phyloP scores from a whole-genome alignment of 2,797 vertebrate genomes.

The Podargus strigoides region DNA sequence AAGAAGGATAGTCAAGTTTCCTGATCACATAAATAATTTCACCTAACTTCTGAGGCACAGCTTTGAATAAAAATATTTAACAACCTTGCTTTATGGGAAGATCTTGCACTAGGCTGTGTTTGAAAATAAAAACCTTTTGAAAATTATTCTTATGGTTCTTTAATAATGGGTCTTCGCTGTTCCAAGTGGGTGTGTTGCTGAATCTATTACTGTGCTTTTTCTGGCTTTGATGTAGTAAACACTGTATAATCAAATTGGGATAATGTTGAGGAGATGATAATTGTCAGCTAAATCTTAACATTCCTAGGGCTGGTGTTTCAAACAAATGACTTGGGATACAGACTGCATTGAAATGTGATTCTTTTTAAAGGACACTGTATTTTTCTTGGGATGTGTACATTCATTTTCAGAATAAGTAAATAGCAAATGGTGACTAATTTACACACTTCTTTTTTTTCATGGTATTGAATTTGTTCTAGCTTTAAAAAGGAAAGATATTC shows the following conservation, averaged over 20 bases:
- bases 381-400: background rate
- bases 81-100: constrained; percentile 30
- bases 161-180: constrained; percentile 60
- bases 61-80: constrained; percentile 44
- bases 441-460: background rate
- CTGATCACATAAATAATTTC: constrained; percentile 33
- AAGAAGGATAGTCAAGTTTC: background rate
- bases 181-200: constrained; percentile 60
- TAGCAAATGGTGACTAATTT: background rate
- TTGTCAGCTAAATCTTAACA: constrained; percentile 14
- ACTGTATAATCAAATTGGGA: constrained; percentile 56
- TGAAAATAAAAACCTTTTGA: constrained; percentile 65
- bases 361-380: constrained; percentile 18
- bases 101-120: constrained; percentile 41
- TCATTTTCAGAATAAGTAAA: background rate
- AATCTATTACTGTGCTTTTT: constrained; percentile 58
- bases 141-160: constrained; percentile 51
- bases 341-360: constrained; percentile 7
- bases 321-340: constrained; percentile 9
- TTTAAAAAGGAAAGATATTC: background rate
- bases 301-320: constrained; percentile 29
- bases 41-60: constrained; percentile 10
- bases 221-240: constrained; percentile 65
- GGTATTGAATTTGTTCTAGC: background rate
- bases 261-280: constrained; percentile 43